Conservation (phyloP, 2,797 vertebrate species). For the Cuculus canorus region DNA sequence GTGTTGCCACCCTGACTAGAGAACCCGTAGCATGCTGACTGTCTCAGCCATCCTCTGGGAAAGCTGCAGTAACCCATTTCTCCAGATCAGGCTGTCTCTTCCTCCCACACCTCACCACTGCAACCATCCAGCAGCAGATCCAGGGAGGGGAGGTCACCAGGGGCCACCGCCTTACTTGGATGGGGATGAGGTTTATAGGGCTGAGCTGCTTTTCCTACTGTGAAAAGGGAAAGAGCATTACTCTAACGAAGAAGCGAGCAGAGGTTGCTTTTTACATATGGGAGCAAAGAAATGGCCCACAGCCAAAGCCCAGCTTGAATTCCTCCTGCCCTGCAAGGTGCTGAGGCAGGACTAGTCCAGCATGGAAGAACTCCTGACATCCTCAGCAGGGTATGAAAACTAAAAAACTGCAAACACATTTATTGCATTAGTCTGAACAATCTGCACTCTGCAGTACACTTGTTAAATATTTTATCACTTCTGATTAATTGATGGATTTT, state of each 20-base stretch:
- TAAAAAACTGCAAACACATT: not conserved
- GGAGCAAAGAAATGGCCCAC: not conserved
- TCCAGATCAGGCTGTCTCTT: not conserved
- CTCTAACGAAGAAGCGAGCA: not conserved
- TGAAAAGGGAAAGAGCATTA: not conserved
- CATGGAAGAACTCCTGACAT: fast-evolving
- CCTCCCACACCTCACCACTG: not conserved
- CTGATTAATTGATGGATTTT: constrained; percentile 51
- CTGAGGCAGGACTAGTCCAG: not conserved
- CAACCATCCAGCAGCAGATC: not conserved
- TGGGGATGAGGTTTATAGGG: not conserved
- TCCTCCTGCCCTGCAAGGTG: not conserved
- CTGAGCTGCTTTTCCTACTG: constrained; percentile 24
- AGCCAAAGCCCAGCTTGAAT: not conserved
- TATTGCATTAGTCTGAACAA: not conserved
- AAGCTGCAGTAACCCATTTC: not conserved
- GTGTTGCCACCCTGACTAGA: fast-evolving
- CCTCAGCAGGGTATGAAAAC: not conserved
- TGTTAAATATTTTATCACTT: constrained; percentile 10
- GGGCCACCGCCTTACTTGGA: not conserved
- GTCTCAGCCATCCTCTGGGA: not conserved
- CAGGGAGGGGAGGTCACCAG: constrained; percentile 4
- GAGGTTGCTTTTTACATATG: not conserved
- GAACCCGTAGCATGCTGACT: fast-evolving
- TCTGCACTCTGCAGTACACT: not conserved